Base-by-base conservation (phyloP, 1,140 invertebrate species). In the Rhopalosiphum maidis region DNA sequence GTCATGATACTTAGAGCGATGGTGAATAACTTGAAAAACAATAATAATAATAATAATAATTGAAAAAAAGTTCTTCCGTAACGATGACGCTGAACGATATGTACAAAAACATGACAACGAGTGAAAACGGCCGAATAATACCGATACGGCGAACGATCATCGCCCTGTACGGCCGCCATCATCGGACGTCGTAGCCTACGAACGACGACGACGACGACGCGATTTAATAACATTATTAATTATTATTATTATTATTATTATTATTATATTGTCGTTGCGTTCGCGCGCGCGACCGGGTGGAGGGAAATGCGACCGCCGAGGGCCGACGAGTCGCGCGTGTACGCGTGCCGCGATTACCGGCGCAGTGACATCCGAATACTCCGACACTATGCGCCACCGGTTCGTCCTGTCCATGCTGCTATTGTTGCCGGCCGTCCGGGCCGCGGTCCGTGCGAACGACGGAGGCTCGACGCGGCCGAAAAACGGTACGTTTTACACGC, bases 301-400 rank as follows among this genome's bases (percentile, higher is more conserved):
- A 30, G 88, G 88, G 88, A 55, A 55, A 89, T 2, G n/a, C 11
- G 41, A 48, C 30, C 86, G 86, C 60, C 15, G 46, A n/a, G 25
- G 22, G 25, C 22, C 86, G 30, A n/a, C 30, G 60, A 77, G 60
- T 77, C 30, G 15, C 21, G n/a, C 86, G 18, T 18, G 86, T n/a
- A 18, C 30, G 23, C 22, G 83, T 51, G 43, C 11, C 11, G 46
- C 21, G 43, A 87, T 22, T 8, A 21, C 43, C 85, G 46, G 22
- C 88, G 22, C 88, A 89, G 88, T 89, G 51, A 55, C 88, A 55
- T 55, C 48, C 88, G 35, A 89, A 35, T 41, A 18, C 48, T 89
- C 48, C 8, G 37, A 68, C 89, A 35, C 54, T 22, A 90, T 90
- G 89, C 89, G 89, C 89, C 89, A 90, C 89, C 89, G 25, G 37